Percentiles rank a stretch among this genome's conserved stretches.
phyloP scores from a whole-genome alignment of 1,140 invertebrate species.

The Scaptomyza hsui region DNA sequence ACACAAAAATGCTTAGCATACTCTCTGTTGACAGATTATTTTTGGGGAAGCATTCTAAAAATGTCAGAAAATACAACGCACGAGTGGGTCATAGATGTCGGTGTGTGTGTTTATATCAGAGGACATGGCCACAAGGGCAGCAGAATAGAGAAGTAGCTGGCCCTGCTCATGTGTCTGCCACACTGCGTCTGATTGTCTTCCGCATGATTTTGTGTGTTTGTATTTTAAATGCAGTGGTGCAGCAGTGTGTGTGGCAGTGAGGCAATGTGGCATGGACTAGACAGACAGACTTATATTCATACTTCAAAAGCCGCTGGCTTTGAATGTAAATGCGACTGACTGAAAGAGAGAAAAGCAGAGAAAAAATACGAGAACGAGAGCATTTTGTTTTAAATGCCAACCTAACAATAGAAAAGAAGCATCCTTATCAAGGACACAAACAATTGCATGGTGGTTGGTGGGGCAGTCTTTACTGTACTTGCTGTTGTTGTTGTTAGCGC shows the following conservation, averaged over 20 bases:
- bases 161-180: conserved; percentile 51
- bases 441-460: conserved; percentile 44
- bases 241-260: conserved; percentile 23
- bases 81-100: conserved; percentile 1
- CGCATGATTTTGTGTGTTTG: conserved; percentile 73
- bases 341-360: conserved; percentile 24
- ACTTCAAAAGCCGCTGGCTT: conserved; percentile 70
- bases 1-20: conserved; percentile 40
- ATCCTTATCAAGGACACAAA: conserved; percentile 79
- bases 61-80: conserved; percentile 36
- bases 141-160: conserved; percentile 14
- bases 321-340: conserved; percentile 43
- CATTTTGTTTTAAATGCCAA: conserved; percentile 78
- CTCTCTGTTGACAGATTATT: conserved; percentile 56
- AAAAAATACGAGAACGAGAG: conserved; percentile 11
- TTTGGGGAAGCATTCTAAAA: conserved; percentile 39
- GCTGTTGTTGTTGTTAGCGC: conserved; percentile 26
- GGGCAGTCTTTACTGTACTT: conserved; percentile 8
- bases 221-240: conserved; percentile 73
- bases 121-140: conserved; percentile 43
- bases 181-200: conserved; percentile 72
- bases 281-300: conserved; percentile 44
- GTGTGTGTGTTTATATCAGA: conserved; percentile 7
- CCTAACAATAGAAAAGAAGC: conserved; percentile 81
- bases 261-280: conserved; percentile 29